Evolutionary conservation across 2,888 invertebrate species (phyloP), one percentile per base, ranked within the genome.

Genomic region (Andrena bucephala): DNA sequence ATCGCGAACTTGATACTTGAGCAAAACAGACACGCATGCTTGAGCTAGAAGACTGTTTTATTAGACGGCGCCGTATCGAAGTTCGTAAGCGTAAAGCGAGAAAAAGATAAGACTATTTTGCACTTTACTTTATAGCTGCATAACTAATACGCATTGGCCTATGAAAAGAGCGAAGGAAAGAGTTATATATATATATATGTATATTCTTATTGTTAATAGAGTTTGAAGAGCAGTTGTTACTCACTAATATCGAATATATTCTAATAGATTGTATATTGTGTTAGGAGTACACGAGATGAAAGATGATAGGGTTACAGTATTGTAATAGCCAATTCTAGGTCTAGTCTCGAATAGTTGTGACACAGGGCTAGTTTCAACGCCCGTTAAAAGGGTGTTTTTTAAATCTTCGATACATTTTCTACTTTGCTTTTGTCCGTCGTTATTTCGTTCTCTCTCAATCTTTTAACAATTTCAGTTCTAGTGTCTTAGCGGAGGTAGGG

Each of bases 291-390:
- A 65, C 13, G 57, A 72, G 63, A 83, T 54, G 59, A 86, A 79
- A 59, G 62, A 76, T 27, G 66, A 59, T 79, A 85, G 77, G 67
- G 80, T 84, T 78, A 77, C 87, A 91, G 89, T 91, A 90, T 88
- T 90, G 84, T 83, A 83, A 75, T 86, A 89, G 83, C 80, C 87
- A 89, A 89, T 85, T 77, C 77, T 90, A 91, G 87, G 63, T 89
- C 89, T 91, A 91, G 89, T 92, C 89, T 84, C 20, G 48, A 75
- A 63, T 83, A 84, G 84, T 36, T 79, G 63, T 79, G 70, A 76
- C 57, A 73, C 72, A 75, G 36, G 69, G 50, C 69, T 75, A 79
- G 79, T 63, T 62, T 36, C 42, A 20, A 67, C 33, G 20, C 31
- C 33, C 31, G 24, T 24, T 4, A 27, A 54, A 36, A 20, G 2